Base-by-base conservation (phyloP, 2,888 invertebrate species). In the Agrochola lota region DNA sequence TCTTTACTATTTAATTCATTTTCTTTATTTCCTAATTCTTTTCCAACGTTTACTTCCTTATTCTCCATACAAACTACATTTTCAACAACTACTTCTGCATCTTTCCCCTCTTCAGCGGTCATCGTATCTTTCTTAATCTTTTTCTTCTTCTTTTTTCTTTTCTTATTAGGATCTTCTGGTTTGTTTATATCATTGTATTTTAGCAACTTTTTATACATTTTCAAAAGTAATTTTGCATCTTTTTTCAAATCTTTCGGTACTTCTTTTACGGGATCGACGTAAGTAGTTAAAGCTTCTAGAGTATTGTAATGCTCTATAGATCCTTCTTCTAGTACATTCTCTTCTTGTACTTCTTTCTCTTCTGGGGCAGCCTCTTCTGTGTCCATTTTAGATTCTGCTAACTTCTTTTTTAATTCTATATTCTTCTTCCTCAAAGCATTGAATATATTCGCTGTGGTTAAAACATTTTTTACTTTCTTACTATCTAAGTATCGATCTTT, bases 381-480 rank as follows among this genome's bases (percentile, higher is more conserved):
- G 9, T 78, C 60, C 2, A 72, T 77, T 80, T 93, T 94, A 17
- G 91, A 90, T 71, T 95, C 92, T 67, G 80, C 84, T 12, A 97
- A 83, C 74, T 95, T 96, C 80, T 91, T 94, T 85, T 96, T 97
- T 2, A 97, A 85, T 77, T 97, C 94, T 87, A 91, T 96, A 84
- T 97, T 97, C 90, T 97, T 97, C 87, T 97, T 97, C 80, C 97
- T 94, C n/a, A 97, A 92, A 30, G 97, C 97, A 84, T 97, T 97
- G 0, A 97, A 93, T 64, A 97, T 94, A 66, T 97, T 97, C 0
- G 97, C 95, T 0, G 97, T 96, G 0, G 95, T 96, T 30, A 97
- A 89, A 2, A 97, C 97, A 86, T 93, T 97, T 89, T 96, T 97
- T 0, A 97, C 97, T 92, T 97, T 97, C 23, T 94, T 96, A 83